Conservation (phyloP, 92 coral and sea anemone species). For the Phenganax stokvisi region DNA sequence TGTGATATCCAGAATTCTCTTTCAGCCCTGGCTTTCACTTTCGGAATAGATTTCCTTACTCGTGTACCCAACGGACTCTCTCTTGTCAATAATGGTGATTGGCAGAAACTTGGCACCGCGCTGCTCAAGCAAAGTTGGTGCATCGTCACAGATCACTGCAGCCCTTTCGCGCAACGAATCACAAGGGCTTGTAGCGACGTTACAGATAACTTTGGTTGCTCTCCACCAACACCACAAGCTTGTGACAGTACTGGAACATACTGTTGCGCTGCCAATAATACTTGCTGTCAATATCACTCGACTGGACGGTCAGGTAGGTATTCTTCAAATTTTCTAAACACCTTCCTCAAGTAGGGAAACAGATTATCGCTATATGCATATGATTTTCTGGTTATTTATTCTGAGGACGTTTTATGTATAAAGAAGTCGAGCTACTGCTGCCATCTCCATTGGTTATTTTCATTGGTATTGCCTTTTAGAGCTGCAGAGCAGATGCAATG, state of each 20-base stretch:
- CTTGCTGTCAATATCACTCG: constrained; percentile 16
- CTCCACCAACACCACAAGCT: constrained; percentile 19
- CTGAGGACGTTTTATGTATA: too few species aligned
- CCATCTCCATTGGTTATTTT: too few species aligned
- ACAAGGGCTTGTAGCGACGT: not conserved
- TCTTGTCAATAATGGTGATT: not conserved
- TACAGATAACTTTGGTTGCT: constrained; percentile 10
- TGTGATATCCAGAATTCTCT: constrained; percentile 21
- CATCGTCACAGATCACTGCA: constrained; percentile 11
- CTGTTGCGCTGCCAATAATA: constrained; percentile 30
- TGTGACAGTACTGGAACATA: constrained; percentile 7
- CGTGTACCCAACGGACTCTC: not conserved
- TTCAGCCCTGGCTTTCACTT: constrained; percentile 13
- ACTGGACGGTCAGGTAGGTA: too few species aligned
- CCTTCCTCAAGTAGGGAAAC: too few species aligned
- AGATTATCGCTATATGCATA: too few species aligned
- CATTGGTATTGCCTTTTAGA: too few species aligned
- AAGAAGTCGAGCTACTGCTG: too few species aligned
- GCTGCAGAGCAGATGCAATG: too few species aligned
- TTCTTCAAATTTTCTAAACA: too few species aligned
- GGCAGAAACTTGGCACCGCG: constrained; percentile 31
- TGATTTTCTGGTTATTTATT: too few species aligned
- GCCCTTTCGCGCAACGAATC: constrained; percentile 19
- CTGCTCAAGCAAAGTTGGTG: constrained; percentile 11
- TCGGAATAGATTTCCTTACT: constrained; percentile 6